phyloP scores from a whole-genome alignment of 2,113 vertebrate genomes.

The Bos indicus region DNA sequence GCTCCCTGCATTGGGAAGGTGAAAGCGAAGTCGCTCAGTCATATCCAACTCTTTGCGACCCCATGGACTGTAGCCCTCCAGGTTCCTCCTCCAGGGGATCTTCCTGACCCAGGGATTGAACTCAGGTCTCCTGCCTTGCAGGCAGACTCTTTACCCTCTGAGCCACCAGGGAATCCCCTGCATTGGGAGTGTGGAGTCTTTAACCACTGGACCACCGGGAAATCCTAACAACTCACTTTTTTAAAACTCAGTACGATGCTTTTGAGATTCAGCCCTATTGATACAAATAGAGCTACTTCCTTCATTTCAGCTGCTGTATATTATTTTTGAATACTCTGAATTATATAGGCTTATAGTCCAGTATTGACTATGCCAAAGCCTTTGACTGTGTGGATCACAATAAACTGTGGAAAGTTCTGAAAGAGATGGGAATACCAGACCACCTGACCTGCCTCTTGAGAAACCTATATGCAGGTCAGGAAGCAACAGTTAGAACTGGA shows the following conservation, averaged over 20 bases:
- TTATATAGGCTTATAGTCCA: not conserved
- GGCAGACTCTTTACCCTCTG: not conserved
- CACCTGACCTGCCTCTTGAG: too few species aligned
- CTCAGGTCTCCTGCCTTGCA: not conserved
- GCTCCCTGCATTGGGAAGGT: not conserved
- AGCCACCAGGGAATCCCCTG: not conserved
- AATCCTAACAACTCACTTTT: not conserved
- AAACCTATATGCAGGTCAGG: too few species aligned
- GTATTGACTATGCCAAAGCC: too few species aligned
- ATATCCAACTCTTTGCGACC: rapidly evolving
- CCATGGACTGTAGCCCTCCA: not conserved
- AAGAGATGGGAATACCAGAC: too few species aligned
- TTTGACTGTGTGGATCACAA: too few species aligned
- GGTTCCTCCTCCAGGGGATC: not conserved
- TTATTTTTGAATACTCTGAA: conserved; percentile 1
- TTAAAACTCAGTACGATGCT: not conserved
- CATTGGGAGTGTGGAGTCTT: not conserved
- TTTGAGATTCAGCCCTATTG: not conserved
- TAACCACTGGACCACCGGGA: not conserved
- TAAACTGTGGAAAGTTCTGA: too few species aligned
- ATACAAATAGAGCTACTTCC: not conserved
- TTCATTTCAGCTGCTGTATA: not conserved
- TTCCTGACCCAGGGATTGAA: not conserved
- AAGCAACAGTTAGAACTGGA: too few species aligned
- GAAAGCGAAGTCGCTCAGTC: not conserved